Evolutionary conservation across 2,888 invertebrate species (phyloP), one percentile per base, ranked within the genome.

Genomic region (Morpho deidamia): DNA sequence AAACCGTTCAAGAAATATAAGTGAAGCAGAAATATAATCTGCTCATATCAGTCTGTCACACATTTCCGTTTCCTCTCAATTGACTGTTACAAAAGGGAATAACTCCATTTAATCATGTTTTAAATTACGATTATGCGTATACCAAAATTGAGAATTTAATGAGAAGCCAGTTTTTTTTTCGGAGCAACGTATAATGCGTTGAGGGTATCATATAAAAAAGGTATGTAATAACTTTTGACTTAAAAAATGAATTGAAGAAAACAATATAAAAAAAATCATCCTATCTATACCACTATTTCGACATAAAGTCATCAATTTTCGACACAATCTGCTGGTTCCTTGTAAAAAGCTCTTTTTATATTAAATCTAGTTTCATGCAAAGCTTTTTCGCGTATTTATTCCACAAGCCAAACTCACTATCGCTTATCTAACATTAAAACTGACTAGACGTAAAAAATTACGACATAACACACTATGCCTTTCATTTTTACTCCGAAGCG

Each of bases 381-480:
- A 56, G 56, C 58, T 23, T 41, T 54, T 39, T 23, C 46, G 43
- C 46, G 34, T 55, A n/a, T 41, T 56, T 58, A 55, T 45, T 55
- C 55, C 59, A 51, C 52, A 61, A 62, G 70, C 70, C 74, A 72
- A 71, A 55, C 58, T 32, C 63, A 66, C 65, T 71, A 71, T 72
- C 71, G 72, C 76, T 69, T 74, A 81, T 66, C 75, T 77, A 76
- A 74, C 67, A 71, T 74, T 74, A 62, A 62, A 80, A 81, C 78
- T 88, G 87, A 88, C 87, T 88, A 88, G 87, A 83, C 74, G 81
- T 81, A 83, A 82, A 78, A 75, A 78, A 66, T 67, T 68, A 70
- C 70, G 72, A 74, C 74, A 69, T 71, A 69, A 57, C 61, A 58
- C 61, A 71, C 57, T 69, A 71, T 63, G 72, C 71, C 78, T 77